Conservation (phyloP, 2,888 invertebrate genomes). For the Drosophila pseudotalamancana region DNA sequence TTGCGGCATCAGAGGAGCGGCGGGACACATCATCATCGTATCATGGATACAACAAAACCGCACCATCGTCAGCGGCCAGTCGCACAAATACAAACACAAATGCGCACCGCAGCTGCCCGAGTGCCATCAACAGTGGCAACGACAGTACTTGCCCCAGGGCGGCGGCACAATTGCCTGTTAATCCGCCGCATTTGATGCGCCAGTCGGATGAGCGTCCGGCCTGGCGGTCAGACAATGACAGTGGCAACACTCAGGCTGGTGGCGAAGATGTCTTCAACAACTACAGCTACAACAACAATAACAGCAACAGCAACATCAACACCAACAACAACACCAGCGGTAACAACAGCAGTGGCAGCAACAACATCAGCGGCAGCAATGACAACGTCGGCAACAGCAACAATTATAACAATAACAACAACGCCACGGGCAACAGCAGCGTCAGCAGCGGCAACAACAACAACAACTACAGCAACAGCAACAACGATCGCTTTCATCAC, state of each 20-base stretch:
- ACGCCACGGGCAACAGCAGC: not conserved
- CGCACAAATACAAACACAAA: not conserved
- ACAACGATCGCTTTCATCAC: conserved; percentile 2
- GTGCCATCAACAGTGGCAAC: not conserved
- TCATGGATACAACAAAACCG: not conserved
- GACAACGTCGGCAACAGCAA: not conserved
- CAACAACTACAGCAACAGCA: not conserved
- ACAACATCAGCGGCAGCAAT: not conserved
- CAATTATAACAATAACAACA: not conserved
- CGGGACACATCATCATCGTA: not conserved
- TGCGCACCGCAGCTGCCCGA: not conserved
- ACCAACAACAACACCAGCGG: not conserved
- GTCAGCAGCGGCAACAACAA: not conserved
- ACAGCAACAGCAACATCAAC: not conserved
- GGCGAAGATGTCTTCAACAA: conserved; percentile 11
- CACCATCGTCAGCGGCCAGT: not conserved
- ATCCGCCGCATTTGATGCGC: not conserved
- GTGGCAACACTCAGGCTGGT: not conserved
- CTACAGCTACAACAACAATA: not conserved
- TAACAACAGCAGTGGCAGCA: not conserved
- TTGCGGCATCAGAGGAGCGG: not conserved
- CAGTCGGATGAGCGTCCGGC: not conserved
- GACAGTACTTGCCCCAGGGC: not conserved
- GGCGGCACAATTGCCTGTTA: not conserved
- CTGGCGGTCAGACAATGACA: not conserved